Base-by-base conservation (phyloP, 2,888 invertebrate genomes). In the Amiota communis region DNA sequence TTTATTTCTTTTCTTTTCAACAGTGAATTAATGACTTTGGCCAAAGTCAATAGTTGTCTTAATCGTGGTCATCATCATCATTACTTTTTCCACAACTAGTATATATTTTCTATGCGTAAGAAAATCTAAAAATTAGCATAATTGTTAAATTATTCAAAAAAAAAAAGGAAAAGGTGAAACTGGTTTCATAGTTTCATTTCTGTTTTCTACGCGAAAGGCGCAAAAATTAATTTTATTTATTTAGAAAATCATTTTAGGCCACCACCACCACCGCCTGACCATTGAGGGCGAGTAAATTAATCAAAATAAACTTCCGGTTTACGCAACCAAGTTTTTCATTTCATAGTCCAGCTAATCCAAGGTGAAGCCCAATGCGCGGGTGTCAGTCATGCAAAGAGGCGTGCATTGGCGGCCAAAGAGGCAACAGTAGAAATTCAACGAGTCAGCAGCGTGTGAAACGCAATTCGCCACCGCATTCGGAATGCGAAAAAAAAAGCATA, bases 291-390 rank as follows among this genome's bases (percentile, higher is more conserved):
- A 81, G 80, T 79, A 83, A 83, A 86, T 86, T 86, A 86, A 86
- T 86, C 87, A 86, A 86, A 86, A 85, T 77, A 74, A 79, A 84
- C 87, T 86, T 86, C 85, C 85, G 85, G 83, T 81, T 83, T 86
- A 82, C 86, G 85, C 84, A 84, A 20, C 59, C 59, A 85, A 82
- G 81, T 81, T 81, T 80, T 81, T 81, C 80, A 80, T 77, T 81
- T 77, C 82, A 79, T 36, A 36, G 36, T 36, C 79, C 78, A 77
- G 13, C 63, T 47, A 59, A n/a, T 23, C 23, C 23, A 64, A 64
- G 46, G 23, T 23, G 23, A n/a, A 20, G 1, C 15, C 57, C 70
- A 64, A 57, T 56, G 47, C 70, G 47, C 70, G 8, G 49, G 70
- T 61, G n/a, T 74, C 61, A 65, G 49, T 61, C 47, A 59, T 75